Evolutionary conservation across 2,888 invertebrate species (phyloP).

Genomic region (Prosapia bicincta): DNA sequence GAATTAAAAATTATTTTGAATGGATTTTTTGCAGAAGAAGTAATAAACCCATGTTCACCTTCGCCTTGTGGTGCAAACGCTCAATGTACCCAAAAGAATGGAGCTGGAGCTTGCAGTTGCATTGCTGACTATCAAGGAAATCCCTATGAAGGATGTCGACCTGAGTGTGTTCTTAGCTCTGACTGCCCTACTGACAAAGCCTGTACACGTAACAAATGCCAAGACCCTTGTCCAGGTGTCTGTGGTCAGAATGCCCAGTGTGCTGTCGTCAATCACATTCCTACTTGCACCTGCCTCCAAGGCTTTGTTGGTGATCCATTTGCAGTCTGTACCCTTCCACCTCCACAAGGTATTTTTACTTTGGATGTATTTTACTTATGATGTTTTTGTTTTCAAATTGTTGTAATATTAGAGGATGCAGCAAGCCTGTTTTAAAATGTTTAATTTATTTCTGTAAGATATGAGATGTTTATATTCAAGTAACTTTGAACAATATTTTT

Average conservation of each 20-base stretch:
- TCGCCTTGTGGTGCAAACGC: conserved; percentile 87
- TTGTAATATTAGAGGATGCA: background rate
- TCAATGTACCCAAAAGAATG: conserved; percentile 69
- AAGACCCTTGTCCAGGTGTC: conserved; percentile 74
- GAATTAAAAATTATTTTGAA: no score
- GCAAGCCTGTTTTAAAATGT: background rate
- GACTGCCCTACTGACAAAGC: conserved; percentile 75
- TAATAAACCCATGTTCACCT: conserved; percentile 73
- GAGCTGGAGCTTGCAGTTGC: conserved; percentile 76
- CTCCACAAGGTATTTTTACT: conserved; percentile 33
- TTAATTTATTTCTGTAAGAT: background rate
- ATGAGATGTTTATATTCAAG: no score
- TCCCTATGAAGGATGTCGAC: conserved; percentile 76
- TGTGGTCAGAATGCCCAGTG: conserved; percentile 72
- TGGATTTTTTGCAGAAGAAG: conserved; percentile 56
- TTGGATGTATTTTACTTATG: no score
- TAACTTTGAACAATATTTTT: no score
- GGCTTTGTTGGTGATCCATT: conserved; percentile 59
- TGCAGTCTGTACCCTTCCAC: conserved; percentile 45
- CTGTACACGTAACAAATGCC: conserved; percentile 70
- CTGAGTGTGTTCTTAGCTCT: conserved; percentile 82
- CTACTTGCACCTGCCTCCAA: conserved; percentile 55
- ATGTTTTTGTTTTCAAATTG: background rate
- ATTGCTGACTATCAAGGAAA: conserved; percentile 82
- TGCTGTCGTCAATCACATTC: conserved; percentile 56